Conservation (phyloP, 2,888 invertebrate genomes). For the Anthrax anthrax region DNA sequence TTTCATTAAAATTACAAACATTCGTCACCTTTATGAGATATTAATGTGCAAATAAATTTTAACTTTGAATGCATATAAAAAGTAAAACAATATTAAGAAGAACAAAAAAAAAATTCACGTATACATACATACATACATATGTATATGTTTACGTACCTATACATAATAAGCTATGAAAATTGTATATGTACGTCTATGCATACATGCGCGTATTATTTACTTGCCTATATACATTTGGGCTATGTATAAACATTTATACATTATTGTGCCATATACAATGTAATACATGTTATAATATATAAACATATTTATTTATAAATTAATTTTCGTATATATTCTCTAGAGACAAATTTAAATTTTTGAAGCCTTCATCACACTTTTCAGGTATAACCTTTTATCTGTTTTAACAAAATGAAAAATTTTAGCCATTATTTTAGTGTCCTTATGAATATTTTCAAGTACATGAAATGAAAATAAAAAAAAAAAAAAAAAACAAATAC, state of each 20-base stretch:
- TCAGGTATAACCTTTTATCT: background rate
- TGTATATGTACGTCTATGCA: too few species aligned
- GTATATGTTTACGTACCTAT: too few species aligned
- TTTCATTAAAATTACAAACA: background rate
- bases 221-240: too few species aligned
- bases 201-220: too few species aligned
- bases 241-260: too few species aligned
- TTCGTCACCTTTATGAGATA: background rate
- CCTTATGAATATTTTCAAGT: background rate
- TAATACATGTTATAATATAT: too few species aligned
- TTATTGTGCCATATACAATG: too few species aligned
- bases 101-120: background rate
- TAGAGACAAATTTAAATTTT: background rate
- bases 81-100: background rate
- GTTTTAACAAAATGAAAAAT: background rate
- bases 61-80: background rate
- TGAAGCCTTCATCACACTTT: background rate
- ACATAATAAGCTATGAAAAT: too few species aligned
- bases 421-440: too few species aligned
- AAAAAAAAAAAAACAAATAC: too few species aligned
- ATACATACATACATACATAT: too few species aligned
- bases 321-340: background rate
- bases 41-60: background rate
- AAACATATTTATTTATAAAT: too few species aligned
- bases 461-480: background rate